Base-by-base conservation (phyloP, 1,140 invertebrate genomes). In the Trichomalopsis sarcophagae region DNA sequence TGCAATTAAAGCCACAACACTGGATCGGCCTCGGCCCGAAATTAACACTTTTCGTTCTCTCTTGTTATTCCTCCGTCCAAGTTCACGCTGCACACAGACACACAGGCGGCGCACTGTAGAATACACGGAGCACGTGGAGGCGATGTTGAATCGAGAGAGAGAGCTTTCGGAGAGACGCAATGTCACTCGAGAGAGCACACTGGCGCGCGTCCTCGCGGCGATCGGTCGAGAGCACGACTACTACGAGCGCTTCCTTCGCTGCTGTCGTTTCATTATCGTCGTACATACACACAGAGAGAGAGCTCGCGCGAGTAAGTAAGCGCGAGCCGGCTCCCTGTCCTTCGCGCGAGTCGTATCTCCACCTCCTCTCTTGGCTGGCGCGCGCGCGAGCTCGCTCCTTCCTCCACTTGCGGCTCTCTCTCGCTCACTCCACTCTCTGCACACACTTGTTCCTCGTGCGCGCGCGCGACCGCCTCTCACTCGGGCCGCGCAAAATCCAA, bases 191-290 rank as follows among this genome's bases (percentile, higher is more conserved):
- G 21, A 27, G 27, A 27, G 27, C 17, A 62, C 55, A 62, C 55
- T 62, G 4, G 33, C 33, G 30, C 55, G 7, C 90, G 90, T 88
- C 87, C 30, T 71, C 68, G 68, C 66, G 66, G 66, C 66, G 66
- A 23, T 27, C 66, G 27, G 9, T 69, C 68, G 68, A 69, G 23
- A 33, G 69, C 55, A 30, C 69, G 23, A 71, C 69, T 33, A 71
- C 27, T 17, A 30, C 55, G 55, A n/a, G 21, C 55, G 2, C 55
- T 62, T 55, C 17, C 55, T 17, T 62, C 55, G 55, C 40, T 44
- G 40, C 55, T n/a, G 55, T 62, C 55, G 55, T 62, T 62, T 62
- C 55, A n/a, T 62, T 62, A 62, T 62, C 55, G 23, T 30, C 23
- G 68, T n/a, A 71, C 2, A 30, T 13, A 30, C 68, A n/a, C 6